A percentile compares a stretch with the other conserved stretches of the same genome.
phyloP scores from a whole-genome alignment of 1,140 invertebrate species.

The Drosophila chauvacae region DNA sequence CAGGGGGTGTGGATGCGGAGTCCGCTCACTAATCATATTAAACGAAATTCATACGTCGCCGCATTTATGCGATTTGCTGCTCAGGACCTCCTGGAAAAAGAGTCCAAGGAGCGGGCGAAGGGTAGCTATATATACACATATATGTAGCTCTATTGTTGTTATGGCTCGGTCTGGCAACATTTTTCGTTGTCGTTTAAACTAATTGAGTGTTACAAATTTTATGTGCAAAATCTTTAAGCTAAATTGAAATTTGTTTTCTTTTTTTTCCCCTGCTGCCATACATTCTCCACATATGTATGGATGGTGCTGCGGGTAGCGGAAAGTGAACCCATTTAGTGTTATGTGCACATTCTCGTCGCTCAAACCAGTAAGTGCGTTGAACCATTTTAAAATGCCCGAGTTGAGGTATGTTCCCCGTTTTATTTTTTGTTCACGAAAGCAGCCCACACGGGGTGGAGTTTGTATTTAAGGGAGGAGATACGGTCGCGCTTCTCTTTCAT shows the following conservation, averaged over 20 bases:
- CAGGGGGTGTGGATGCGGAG: conserved; percentile 10
- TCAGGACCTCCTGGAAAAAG: conserved; percentile 29
- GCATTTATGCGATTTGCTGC: conserved; percentile 76
- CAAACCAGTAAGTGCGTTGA: conserved; percentile 66
- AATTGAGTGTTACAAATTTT: conserved; percentile 84
- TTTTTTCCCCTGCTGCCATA: conserved; percentile 38
- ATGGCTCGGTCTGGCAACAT: conserved; percentile 63
- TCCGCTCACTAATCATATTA: conserved; percentile 79
- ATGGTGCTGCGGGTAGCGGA: conserved; percentile 60
- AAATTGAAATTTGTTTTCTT: conserved; percentile 81
- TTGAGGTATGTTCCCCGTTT: conserved; percentile 59
- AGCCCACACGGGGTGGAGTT: conserved; percentile 29
- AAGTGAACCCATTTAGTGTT: conserved; percentile 79
- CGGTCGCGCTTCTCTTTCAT: conserved; percentile 24
- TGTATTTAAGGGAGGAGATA: neutral
- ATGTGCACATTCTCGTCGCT: conserved; percentile 70
- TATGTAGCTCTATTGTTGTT: conserved; percentile 37
- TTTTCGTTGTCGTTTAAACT: conserved; percentile 80
- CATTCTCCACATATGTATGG: conserved; percentile 67
- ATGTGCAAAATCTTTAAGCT: conserved; percentile 82
- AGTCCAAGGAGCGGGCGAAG: conserved; percentile 25
- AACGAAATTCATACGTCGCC: conserved; percentile 82
- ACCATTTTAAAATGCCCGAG: conserved; percentile 58
- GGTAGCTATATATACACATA: conserved; percentile 17
- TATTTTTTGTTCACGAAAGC: conserved; percentile 29